Evolutionary conservation across 2,113 vertebrate species (phyloP).

Genomic region (Rhinolophus ferrumequinum): DNA sequence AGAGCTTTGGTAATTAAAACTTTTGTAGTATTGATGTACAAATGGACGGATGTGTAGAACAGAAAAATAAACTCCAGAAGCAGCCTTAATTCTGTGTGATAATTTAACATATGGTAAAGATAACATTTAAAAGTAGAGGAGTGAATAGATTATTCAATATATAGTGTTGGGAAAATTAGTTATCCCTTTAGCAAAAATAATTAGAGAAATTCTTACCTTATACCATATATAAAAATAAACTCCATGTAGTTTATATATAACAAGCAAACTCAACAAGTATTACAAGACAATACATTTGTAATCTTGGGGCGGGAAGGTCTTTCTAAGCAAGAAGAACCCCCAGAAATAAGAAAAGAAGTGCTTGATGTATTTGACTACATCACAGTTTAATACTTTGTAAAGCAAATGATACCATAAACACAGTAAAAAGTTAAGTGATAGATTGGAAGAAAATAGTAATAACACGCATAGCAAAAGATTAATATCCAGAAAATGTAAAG

Average conservation of each 20-base stretch:
- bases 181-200: constrained; percentile 38
- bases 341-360: neutral
- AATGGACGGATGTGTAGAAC: constrained; percentile 14
- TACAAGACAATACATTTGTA: constrained; percentile 30
- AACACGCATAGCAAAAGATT: neutral
- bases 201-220: constrained; percentile 1
- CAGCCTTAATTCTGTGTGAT: constrained; percentile 39
- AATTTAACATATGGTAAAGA: constrained; percentile 4
- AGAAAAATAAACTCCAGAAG: constrained; percentile 35
- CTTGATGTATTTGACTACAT: neutral
- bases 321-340: neutral
- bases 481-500: neutral
- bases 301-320: neutral
- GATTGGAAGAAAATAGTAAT: constrained; percentile 6
- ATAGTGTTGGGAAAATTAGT: neutral
- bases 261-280: neutral
- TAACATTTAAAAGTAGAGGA: constrained; percentile 48
- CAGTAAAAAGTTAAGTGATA: neutral
- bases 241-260: constrained; percentile 12
- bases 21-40: neutral
- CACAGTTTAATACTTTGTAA: constrained; percentile 30
- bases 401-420: neutral
- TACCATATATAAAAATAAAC: neutral
- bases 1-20: constrained; percentile 20
- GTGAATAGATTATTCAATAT: neutral